phyloP scores from a whole-genome alignment of 2,888 invertebrate genomes.

The Eustalomyia histrio region DNA sequence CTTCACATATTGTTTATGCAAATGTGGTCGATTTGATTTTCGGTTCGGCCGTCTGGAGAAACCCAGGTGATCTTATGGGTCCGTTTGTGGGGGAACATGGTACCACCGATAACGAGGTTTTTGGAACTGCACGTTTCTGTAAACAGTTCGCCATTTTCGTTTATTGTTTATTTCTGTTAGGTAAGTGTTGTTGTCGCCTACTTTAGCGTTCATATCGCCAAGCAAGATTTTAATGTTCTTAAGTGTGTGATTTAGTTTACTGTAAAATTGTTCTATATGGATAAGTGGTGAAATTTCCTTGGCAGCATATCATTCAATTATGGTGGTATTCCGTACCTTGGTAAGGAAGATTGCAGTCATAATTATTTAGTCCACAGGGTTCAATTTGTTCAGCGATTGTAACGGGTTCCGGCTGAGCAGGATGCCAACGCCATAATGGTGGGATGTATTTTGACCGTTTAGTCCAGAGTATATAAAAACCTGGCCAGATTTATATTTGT shows the following conservation, averaged over 20 bases:
- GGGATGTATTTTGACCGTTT: too few species aligned
- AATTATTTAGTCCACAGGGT: neutral
- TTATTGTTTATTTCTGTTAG: neutral
- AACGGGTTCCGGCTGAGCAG: neutral
- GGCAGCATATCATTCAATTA: neutral
- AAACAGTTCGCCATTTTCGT: neutral
- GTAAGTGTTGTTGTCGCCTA: neutral
- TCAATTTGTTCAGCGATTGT: neutral
- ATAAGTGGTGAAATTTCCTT: neutral
- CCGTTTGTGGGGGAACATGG: neutral
- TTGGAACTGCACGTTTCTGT: neutral
- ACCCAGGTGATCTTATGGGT: neutral
- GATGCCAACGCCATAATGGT: too few species aligned
- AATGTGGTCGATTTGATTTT: neutral
- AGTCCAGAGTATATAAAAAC: neutral
- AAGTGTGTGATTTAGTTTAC: neutral
- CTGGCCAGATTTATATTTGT: conserved; percentile 5
- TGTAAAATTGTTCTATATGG: neutral
- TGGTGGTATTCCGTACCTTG: neutral
- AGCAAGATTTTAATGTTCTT: neutral
- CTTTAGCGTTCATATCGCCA: neutral
- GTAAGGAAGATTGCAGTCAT: neutral
- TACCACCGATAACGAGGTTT: neutral
- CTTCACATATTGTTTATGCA: neutral
- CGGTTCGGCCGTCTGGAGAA: neutral